Conservation (phyloP, 2,797 vertebrate genomes). For the Fistularia commersonii region DNA sequence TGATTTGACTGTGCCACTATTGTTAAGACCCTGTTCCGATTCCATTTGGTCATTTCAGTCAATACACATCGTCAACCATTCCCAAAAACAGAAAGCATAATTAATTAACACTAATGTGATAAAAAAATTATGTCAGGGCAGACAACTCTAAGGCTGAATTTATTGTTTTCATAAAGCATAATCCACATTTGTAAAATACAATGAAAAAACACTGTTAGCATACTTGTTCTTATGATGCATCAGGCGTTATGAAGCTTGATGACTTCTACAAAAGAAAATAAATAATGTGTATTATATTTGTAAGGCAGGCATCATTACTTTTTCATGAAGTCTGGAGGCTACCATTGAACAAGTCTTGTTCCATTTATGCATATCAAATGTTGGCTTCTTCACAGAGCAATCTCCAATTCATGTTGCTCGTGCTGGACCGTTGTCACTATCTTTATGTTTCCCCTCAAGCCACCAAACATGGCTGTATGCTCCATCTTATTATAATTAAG, state of each 20-base stretch:
- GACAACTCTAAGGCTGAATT: constrained; percentile 49
- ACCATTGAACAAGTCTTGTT: constrained; percentile 45
- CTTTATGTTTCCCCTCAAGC: constrained; percentile 41
- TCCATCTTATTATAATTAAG: constrained; percentile 74
- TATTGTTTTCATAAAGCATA: constrained; percentile 61
- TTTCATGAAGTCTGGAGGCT: constrained; percentile 56
- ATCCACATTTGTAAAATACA: constrained; percentile 50
- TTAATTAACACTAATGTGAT: constrained; percentile 61
- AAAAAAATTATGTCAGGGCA: constrained; percentile 45
- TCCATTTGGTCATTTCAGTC: constrained; percentile 38
- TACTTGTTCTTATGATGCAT: constrained; percentile 54
- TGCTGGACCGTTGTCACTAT: constrained; percentile 53
- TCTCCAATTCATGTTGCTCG: constrained; percentile 42
- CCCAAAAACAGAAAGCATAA: constrained; percentile 50
- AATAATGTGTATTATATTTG: constrained; percentile 59
- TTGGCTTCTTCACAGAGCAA: constrained; percentile 36
- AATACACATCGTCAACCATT: constrained; percentile 48
- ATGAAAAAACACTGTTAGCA: constrained; percentile 58
- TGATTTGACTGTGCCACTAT: constrained; percentile 46
- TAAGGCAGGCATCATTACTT: constrained; percentile 48
- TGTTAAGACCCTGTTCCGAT: constrained; percentile 43
- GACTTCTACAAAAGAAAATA: constrained; percentile 56
- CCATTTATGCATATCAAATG: constrained; percentile 56
- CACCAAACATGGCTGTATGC: constrained; percentile 56
- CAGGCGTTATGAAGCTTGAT: constrained; percentile 56